Percentiles rank a stretch among this genome's conserved stretches.
These are phyloP conservation scores for Xyrauchen texanus DNA, from an alignment of 2,113 vertebrate species.

Conservation along the genomic window DNA sequence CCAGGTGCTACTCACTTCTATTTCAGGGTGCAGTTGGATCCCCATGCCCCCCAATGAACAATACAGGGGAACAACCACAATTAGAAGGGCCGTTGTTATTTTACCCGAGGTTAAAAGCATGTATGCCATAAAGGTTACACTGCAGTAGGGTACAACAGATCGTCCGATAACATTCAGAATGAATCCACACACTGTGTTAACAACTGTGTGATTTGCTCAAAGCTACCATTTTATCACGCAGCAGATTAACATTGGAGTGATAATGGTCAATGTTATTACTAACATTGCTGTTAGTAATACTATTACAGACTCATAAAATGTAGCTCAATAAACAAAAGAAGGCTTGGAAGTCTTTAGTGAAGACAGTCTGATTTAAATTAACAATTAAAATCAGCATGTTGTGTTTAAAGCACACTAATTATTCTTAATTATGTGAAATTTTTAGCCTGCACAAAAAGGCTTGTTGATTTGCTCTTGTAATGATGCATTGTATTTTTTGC, in stretches of 20 bases:
- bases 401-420: slow-evolving; percentile 13
- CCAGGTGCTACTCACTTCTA: neutral
- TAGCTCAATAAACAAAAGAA: slow-evolving; percentile 16
- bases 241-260: slow-evolving; percentile 29
- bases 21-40: slow-evolving; percentile 16
- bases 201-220: neutral
- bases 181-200: neutral
- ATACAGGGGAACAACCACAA: slow-evolving; percentile 3
- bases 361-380: neutral
- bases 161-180: neutral
- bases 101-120: neutral
- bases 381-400: slow-evolving; percentile 20
- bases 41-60: slow-evolving; percentile 26
- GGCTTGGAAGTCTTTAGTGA: neutral
- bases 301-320: slow-evolving; percentile 27
- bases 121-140: neutral
- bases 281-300: slow-evolving; percentile 22
- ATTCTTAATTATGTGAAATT: neutral
- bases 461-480: slow-evolving; percentile 2
- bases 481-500: neutral
- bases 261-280: slow-evolving; percentile 19
- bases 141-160: neutral
- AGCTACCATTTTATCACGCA: neutral
- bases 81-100: neutral
- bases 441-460: neutral